Base-by-base conservation (phyloP, 2,888 invertebrate genomes). In the Sthenelais limicola region DNA sequence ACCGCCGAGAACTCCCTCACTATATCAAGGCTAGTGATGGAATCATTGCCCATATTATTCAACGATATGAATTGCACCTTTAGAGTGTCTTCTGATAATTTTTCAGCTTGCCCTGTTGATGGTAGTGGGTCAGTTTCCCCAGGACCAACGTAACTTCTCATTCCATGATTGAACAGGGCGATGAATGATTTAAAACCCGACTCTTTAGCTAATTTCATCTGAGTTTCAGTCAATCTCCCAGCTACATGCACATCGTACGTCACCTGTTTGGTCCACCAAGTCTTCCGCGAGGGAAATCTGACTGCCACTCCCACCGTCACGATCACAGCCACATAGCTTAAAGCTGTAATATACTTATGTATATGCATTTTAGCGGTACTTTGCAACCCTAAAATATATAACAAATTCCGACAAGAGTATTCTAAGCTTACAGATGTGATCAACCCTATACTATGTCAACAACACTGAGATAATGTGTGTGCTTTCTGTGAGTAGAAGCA, bases 221-320 rank as follows among this genome's bases (percentile, higher is more conserved):
- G 82, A 33, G 82, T 70, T 54, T 79, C 80, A 5, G 83, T 81
- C 28, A 82, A 73, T 32, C 84, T 66, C 9, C 85, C 85, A 15
- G 82, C 80, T 1, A 83, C 78, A 74, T 82, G 80, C 26, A 81
- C 78, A 43, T 81, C 81, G 33, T 81, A 81, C 0, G 83, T 83
- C 12, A 84, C 75, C 75, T 81, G 81, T 73, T 84, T 84, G 0
- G 82, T 80, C 84, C 84, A 85, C 85, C 85, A 85, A 30, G 80
- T 68, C 76, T 84, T 83, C 30, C 58, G 15, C 33, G 58, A 26
- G n/a, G 62, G 71, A 12, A 54, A 54, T 9, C 21, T 32, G 30
- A 32, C 18, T n/a, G 30, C 30, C 30, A 30, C 15, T 26, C 15
- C 4, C 30, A 30, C 48, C 48, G 24, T 48, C 48, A 48, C 2